Evolutionary conservation across 2,113 vertebrate genomes (phyloP), one percentile per base, ranked within the genome.

Genomic region (Grantiella picta): DNA sequence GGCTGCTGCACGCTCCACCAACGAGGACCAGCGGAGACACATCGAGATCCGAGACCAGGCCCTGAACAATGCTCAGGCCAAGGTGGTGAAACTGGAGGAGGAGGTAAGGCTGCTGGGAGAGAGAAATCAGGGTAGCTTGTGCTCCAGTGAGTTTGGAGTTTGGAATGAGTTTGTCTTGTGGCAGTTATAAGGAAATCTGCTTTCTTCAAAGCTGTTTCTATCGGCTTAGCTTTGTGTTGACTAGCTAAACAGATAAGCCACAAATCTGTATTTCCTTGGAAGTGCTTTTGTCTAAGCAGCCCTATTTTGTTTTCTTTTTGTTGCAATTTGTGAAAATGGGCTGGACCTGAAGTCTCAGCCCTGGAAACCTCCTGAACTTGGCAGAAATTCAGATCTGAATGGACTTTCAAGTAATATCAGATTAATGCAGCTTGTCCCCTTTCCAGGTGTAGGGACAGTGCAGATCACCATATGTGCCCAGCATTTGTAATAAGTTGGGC

Each of bases 1-100:
- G 68, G 98, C 98, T 38, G 98, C 98, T 15, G 98, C 99, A 27
- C 99, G 99, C 64, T 99, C 99, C 75, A 98, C 98, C 82, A 99
- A 99, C 0, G 99, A 99, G 82, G 99, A 99, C 96, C 99, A 99
- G 96, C 98, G 99, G 49, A 98, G 99, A 89, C 99, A 99, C 98
- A 99, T 99, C 1, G 99, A 99, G 98, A 99, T 99, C 95, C 98
- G 99, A 81, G 99, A 99, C 97, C 99, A 99, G 97, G 99, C 99
- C 13, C 95, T 99, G 72, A 99, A 99, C 97, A 99, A 99, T 0
- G 99, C 99, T 38, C 99, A 99, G 96, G 99, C 99, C 92, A 99
- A 99, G 95, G 99, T 99, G 95, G 99, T 99, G 90, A 99, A 99
- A 80, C 97, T 99, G 94, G 99, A 99, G 95, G 99, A 99, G 95